Evolutionary conservation across 2,888 invertebrate species (phyloP).

Genomic region (Minunthozetes semirufus): DNA sequence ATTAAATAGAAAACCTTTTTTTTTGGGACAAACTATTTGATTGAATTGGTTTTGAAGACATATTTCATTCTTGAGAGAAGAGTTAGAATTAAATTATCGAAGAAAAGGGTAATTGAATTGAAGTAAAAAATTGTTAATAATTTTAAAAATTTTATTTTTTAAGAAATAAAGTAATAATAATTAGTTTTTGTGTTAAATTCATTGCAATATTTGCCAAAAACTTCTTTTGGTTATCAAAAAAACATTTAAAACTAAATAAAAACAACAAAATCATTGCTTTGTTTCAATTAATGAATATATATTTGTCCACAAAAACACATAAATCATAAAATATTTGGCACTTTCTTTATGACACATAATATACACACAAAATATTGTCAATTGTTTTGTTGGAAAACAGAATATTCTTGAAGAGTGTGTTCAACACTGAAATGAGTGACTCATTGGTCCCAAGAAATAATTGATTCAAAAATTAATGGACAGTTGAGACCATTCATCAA

Average conservation of each 20-base stretch:
- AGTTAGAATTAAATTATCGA: no score
- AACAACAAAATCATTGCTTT: neutral
- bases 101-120: no score
- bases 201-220: no score
- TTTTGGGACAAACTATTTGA: no score
- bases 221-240: neutral
- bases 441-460: neutral
- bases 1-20: no score
- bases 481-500: neutral
- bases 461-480: neutral
- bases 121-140: no score
- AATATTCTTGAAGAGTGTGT: neutral
- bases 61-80: no score
- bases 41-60: no score
- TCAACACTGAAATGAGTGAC: neutral
- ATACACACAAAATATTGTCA: neutral
- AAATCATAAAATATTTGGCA: constrained; percentile 1
- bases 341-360: neutral
- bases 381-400: no score
- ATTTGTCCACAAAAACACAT: neutral
- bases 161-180: no score
- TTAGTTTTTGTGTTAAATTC: no score
- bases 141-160: no score
- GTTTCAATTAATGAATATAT: neutral
- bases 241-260: neutral